Base-by-base conservation (phyloP, 2,113 vertebrate species). In the Anolis carolinensis region DNA sequence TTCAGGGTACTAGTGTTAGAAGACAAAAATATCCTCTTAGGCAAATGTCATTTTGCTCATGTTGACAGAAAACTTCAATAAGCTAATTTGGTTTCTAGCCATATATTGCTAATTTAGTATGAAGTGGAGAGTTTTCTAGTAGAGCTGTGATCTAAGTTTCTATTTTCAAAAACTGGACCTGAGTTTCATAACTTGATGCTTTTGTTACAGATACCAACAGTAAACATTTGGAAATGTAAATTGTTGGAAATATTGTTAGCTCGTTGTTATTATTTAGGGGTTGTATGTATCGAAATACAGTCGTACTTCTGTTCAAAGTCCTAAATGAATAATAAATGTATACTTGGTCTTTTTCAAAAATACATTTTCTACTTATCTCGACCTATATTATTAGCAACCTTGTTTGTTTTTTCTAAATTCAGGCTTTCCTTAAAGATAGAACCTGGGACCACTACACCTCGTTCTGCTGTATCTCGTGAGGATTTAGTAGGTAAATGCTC, bases 401-500 rank as follows among this genome's bases (percentile, higher is more conserved):
- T 5, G 25, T 25, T 90, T 13, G 92, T 90, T 79, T 82, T 94
- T 94, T 88, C 82, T 93, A 86, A 92, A 93, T 92, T 71, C 92
- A 99, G 99, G 92, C 97, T 99, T 93, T 99, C 99, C 0, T 95
- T 99, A 95, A 99, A 98, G 95, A 99, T 99, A 93, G 99, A 99
- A 93, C 98, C 99, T 86, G 98, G 97, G 86, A 98, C 97, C 93
- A 99, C 97, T 96, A 99, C 98, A 18, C 98, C 99, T 1, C 98
- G 98, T 78, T 97, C 97, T 84, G 97, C 98, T 87, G 97, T 97
- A 91, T 98, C 98, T 87, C 97, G 97, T 96, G 99, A 99, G 94
- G 99, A 99, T 92, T 96, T 98, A 91, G 97, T 95, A 87, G 98
- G 98, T 99, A 91, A 95, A 94, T 96, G 59, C 50, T 91, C 83